Evolutionary conservation across 2,113 vertebrate genomes (phyloP), one percentile per base, ranked within the genome.

Genomic region (Gymnarchus niloticus): DNA sequence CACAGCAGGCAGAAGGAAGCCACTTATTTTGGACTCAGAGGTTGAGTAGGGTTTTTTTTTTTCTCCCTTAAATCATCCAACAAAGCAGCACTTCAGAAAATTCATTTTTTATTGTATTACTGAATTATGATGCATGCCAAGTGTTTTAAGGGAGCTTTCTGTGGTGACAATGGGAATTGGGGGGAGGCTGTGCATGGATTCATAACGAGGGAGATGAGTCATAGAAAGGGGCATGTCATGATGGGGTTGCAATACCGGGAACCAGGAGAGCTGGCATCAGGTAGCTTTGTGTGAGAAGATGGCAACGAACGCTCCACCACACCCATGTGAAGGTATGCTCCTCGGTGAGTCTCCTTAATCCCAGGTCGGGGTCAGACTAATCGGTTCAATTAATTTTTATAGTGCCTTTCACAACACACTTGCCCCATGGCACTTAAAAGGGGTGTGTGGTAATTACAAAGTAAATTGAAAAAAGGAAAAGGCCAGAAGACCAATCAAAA

Each of bases 71-170:
- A 12, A 61, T 57, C 56, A 44, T 28, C 56, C 57, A 61, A 65
- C 41, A 84, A 61, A 48, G 57, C 46, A 51, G 44, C 48, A 65
- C n/a, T 84, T 44, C 48, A 51, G 57, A 51, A 51, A 46, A 59
- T 84, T 10, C 57, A 73, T 10, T 46, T 69, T 51, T 84, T 49
- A 51, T 69, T 69, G 37, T 14, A 69, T 51, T 46, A 48, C 44
- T 69, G 41, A 84, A 69, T 84, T 84, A 84, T 69, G 57, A 65
- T 57, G 57, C n/a, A 28, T 25, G 48, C 44, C 25, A 33, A 84
- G 83, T 69, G 57, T 14, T 51, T 46, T 19, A 28, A 51, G 83
- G 51, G 57, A 14, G 1, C 76, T 33, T n/a, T n/a, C n/a, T 41
- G 33, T 41, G 65, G 65, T 0, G 65, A 41, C n/a, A n/a, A n/a